phyloP scores from a whole-genome alignment of 1,140 invertebrate species.

The Pogonomyrmex californicus region DNA sequence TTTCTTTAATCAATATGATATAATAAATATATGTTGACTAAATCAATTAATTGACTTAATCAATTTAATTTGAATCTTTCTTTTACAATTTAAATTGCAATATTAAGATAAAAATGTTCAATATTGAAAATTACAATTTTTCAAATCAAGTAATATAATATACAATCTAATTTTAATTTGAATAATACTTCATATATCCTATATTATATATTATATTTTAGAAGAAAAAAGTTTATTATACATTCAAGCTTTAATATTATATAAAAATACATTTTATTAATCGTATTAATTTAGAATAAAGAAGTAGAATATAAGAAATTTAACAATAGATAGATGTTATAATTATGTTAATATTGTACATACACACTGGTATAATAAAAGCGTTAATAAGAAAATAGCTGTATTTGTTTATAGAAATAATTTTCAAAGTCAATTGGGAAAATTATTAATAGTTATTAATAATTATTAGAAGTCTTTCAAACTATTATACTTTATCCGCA shows the following conservation, averaged over 20 bases:
- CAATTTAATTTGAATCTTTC: neutral
- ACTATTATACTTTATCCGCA: slow-evolving; percentile 7
- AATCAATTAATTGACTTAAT: neutral
- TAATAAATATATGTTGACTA: neutral
- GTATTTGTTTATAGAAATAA: neutral
- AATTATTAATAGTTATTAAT: neutral
- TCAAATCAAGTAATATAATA: neutral
- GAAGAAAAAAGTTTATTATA: neutral
- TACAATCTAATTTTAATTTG: neutral
- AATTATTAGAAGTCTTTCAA: neutral
- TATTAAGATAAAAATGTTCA: neutral
- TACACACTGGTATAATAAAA: neutral
- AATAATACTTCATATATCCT: too few relatives aligned
- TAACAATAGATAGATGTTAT: neutral
- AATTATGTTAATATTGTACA: neutral
- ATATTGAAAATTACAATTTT: slow-evolving; percentile 5
- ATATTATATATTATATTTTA: too few relatives aligned
- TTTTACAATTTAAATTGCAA: neutral
- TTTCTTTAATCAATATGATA: neutral
- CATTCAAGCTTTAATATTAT: neutral
- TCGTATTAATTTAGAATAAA: neutral
- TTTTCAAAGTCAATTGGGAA: neutral
- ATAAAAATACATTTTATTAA: neutral
- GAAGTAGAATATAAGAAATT: neutral
- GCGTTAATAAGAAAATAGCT: neutral